Conservation (phyloP, 2,888 invertebrate species). For the Drosophila anomelani region DNA sequence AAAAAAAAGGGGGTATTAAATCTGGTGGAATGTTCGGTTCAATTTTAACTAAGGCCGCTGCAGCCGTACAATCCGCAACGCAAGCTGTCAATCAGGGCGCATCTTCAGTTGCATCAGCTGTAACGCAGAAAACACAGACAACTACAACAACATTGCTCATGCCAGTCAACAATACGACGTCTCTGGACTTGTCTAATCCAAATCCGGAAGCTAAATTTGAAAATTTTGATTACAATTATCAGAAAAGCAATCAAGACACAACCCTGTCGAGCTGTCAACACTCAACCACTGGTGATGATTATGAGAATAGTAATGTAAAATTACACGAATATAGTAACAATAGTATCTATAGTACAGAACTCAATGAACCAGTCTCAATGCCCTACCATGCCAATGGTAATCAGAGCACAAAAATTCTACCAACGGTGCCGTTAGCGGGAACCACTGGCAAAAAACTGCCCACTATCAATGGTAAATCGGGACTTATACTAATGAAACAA, state of each 20-base stretch:
- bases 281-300: constrained; percentile 66
- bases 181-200: background rate
- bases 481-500: constrained; percentile 79
- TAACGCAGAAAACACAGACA: constrained; percentile 65
- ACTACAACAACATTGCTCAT: constrained; percentile 21
- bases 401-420: constrained; percentile 66
- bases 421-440: constrained; percentile 78
- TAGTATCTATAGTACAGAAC: constrained; percentile 6
- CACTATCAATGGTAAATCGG: constrained; percentile 82
- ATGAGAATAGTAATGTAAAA: constrained; percentile 74
- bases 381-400: constrained; percentile 61
- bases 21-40: constrained; percentile 81
- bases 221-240: constrained; percentile 47
- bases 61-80: constrained; percentile 82
- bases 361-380: constrained; percentile 32
- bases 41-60: constrained; percentile 82
- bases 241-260: constrained; percentile 44
- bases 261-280: constrained; percentile 45
- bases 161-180: constrained; percentile 11
- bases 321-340: constrained; percentile 32
- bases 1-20: constrained; percentile 17
- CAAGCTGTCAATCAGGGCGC: constrained; percentile 81
- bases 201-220: constrained; percentile 2
- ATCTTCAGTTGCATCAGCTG: constrained; percentile 75
- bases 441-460: constrained; percentile 84